A percentile compares a stretch with the other conserved stretches of the same genome.
Evolutionary conservation across 2,888 invertebrate species (phyloP).

Genomic region (Macaria notata): DNA sequence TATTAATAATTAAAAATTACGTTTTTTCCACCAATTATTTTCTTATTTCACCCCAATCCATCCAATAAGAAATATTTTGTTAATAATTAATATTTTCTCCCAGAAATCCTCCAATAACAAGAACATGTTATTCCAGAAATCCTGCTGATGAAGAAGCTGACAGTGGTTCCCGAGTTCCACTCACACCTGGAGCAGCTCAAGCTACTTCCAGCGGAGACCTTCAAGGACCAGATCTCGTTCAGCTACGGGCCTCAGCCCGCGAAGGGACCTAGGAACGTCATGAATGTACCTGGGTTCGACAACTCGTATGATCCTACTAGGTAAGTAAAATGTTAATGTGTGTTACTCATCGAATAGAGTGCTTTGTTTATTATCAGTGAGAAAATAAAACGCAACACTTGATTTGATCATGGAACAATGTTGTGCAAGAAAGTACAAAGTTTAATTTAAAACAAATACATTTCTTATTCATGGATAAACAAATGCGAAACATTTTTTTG

Average conservation of each 20-base stretch:
- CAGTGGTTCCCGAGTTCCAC: slow-evolving; percentile 94
- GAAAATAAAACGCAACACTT: no score
- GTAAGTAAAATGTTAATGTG: slow-evolving; percentile 59
- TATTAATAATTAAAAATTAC: no score
- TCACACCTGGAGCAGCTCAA: slow-evolving; percentile 97
- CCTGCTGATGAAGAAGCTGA: slow-evolving; percentile 91
- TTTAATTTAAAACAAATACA: no score
- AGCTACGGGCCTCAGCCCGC: slow-evolving; percentile 80
- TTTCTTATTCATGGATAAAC: no score
- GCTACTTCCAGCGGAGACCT: slow-evolving; percentile 88
- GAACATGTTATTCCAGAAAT: slow-evolving; percentile 83
- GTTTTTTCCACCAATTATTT: no score
- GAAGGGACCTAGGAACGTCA: slow-evolving; percentile 87
- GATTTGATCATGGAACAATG: no score
- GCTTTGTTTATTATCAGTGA: no score
- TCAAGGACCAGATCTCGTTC: slow-evolving; percentile 94
- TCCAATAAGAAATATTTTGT: no score
- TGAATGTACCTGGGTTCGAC: slow-evolving; percentile 93
- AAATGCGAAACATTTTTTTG: no score
- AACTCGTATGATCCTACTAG: slow-evolving; percentile 91
- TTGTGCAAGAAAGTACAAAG: no score
- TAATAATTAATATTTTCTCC: slow-evolving; percentile 35
- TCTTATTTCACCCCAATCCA: no score
- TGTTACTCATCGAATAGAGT: no score
- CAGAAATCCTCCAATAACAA: slow-evolving; percentile 85